Percentiles rank a stretch among this genome's conserved stretches.
These are phyloP conservation scores for Torymus tubicola DNA, from an alignment of 2,888 invertebrate genomes.

Conservation along the genomic window DNA sequence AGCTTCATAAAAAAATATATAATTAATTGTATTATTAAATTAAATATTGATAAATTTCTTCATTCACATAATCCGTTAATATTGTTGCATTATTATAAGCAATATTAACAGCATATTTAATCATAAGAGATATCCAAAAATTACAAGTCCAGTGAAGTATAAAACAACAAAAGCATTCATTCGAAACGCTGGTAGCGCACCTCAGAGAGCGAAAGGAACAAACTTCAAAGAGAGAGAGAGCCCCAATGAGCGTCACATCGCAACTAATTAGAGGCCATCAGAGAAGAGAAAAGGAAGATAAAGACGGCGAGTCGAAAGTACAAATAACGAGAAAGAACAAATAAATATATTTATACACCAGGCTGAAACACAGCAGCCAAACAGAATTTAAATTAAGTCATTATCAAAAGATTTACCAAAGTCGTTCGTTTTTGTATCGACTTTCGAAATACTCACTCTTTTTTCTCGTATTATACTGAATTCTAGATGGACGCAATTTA, in stretches of 20 bases:
- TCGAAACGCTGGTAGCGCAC: background rate
- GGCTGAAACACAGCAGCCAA: background rate
- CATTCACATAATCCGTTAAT: background rate
- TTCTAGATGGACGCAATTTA: too few species aligned
- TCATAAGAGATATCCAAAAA: too few species aligned
- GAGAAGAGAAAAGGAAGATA: slow-evolving; percentile 1
- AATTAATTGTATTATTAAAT: too few species aligned
- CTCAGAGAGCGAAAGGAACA: slow-evolving; percentile 19
- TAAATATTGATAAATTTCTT: too few species aligned
- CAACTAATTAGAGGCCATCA: slow-evolving; percentile 52
- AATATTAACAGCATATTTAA: too few species aligned
- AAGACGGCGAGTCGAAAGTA: slow-evolving; percentile 15
- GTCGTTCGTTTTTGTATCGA: too few species aligned
- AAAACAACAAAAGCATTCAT: background rate
- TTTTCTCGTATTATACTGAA: too few species aligned
- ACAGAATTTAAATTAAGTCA: slow-evolving; percentile 4
- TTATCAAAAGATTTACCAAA: background rate
- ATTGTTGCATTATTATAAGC: background rate
- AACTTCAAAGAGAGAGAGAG: slow-evolving; percentile 37
- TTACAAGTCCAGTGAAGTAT: too few species aligned
- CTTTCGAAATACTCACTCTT: too few species aligned
- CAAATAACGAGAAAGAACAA: slow-evolving; percentile 5
- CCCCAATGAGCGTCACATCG: slow-evolving; percentile 35
- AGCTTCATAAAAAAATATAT: too few species aligned
- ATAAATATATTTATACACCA: slow-evolving; percentile 14